Conservation (phyloP, 2,113 vertebrate species). For the Poicephalus meyeri region DNA sequence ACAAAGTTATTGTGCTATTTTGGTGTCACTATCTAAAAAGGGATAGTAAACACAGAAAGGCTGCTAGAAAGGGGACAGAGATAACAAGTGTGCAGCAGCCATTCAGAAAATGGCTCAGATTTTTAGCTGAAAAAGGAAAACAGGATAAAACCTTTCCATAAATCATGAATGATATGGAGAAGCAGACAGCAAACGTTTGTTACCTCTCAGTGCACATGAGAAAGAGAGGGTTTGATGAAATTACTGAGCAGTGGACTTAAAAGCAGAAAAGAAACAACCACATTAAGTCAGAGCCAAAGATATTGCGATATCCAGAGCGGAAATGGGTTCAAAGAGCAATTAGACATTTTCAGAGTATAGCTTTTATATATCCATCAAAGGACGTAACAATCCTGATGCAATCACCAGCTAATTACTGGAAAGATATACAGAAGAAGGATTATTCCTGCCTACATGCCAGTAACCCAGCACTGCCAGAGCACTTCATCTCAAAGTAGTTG, state of each 20-base stretch:
- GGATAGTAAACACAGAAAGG: neutral
- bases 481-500: neutral
- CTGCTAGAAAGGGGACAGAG: neutral
- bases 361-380: slow-evolving; percentile 1
- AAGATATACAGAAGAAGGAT: neutral
- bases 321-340: slow-evolving; percentile 14
- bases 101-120: neutral
- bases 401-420: neutral
- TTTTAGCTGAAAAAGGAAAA: neutral
- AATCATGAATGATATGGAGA: neutral
- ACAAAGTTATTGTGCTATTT: neutral
- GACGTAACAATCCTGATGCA: neutral
- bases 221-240: neutral
- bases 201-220: neutral
- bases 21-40: neutral
- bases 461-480: neutral
- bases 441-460: slow-evolving; percentile 18
- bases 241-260: neutral
- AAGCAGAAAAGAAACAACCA: neutral
- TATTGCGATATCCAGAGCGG: neutral
- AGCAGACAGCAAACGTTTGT: neutral
- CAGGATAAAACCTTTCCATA: neutral
- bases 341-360: neutral
- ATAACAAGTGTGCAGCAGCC: neutral
- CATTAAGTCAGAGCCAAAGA: neutral